Evolutionary conservation across 2,113 vertebrate species (phyloP).

Genomic region (Thomomys bottae): DNA sequence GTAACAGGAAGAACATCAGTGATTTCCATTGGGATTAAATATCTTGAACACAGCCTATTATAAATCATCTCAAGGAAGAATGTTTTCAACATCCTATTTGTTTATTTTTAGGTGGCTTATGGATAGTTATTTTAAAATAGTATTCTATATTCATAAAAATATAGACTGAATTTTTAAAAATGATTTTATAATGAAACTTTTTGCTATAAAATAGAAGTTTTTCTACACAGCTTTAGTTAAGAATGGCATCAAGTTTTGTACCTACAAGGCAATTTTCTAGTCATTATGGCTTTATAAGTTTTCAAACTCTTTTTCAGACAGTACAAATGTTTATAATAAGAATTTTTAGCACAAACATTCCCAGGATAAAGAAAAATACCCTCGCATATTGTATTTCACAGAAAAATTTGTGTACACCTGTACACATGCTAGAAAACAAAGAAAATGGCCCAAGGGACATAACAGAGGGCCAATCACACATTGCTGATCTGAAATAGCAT

Average conservation of each 20-base stretch:
- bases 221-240: background rate
- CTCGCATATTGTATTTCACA: background rate
- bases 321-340: background rate
- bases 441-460: background rate
- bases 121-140: background rate
- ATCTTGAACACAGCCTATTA: background rate
- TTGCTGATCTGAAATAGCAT: background rate
- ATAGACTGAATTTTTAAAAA: background rate
- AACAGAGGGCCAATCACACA: fast-evolving
- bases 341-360: background rate
- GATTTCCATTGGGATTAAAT: background rate
- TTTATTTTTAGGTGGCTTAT: background rate
- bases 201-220: background rate
- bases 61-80: background rate
- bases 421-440: background rate
- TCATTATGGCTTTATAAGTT: background rate
- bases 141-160: background rate
- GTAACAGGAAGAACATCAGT: background rate
- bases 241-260: background rate
- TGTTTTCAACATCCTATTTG: background rate
- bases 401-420: background rate
- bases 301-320: background rate
- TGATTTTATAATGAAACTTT: background rate
- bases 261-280: background rate
- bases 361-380: background rate